Percentiles rank a stretch among this genome's conserved stretches.
phyloP scores from a whole-genome alignment of 1,140 invertebrate genomes.

The Drosophila parabipectinata region DNA sequence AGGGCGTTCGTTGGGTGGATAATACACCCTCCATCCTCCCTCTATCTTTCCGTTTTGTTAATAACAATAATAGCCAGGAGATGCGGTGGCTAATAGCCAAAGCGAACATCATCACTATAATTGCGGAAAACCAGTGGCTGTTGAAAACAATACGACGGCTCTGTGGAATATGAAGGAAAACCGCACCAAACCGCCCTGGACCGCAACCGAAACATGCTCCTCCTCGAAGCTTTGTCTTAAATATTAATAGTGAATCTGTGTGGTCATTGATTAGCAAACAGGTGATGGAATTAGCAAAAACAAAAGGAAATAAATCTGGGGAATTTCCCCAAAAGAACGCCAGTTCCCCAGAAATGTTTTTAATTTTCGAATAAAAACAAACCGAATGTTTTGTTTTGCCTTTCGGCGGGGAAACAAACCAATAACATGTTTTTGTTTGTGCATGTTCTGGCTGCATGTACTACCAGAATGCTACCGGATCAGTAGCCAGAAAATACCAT shows the following conservation, averaged over 20 bases:
- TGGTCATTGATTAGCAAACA: constrained; percentile 48
- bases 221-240: constrained; percentile 40
- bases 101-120: constrained; percentile 33
- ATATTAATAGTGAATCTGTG: constrained; percentile 47
- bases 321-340: constrained; percentile 21
- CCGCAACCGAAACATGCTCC: constrained; percentile 5
- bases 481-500: constrained; percentile 33
- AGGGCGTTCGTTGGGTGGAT: constrained; percentile 11
- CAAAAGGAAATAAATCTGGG: constrained; percentile 30
- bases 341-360: constrained; percentile 52
- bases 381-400: constrained; percentile 25
- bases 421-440: constrained; percentile 61
- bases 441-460: constrained; percentile 53
- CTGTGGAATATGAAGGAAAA: constrained; percentile 11
- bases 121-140: constrained; percentile 47
- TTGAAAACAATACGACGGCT: constrained; percentile 20
- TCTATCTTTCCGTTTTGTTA: not conserved
- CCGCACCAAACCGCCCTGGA: constrained; percentile 6
- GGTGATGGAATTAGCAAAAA: constrained; percentile 6
- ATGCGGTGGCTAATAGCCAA: constrained; percentile 7
- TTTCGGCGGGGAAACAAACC: constrained; percentile 28
- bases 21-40: constrained; percentile 3
- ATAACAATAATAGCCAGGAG: constrained; percentile 24
- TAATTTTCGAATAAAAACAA: constrained; percentile 50
- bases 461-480: constrained; percentile 9